Conservation (phyloP, 2,113 vertebrate genomes). For the Picathartes gymnocephalus region DNA sequence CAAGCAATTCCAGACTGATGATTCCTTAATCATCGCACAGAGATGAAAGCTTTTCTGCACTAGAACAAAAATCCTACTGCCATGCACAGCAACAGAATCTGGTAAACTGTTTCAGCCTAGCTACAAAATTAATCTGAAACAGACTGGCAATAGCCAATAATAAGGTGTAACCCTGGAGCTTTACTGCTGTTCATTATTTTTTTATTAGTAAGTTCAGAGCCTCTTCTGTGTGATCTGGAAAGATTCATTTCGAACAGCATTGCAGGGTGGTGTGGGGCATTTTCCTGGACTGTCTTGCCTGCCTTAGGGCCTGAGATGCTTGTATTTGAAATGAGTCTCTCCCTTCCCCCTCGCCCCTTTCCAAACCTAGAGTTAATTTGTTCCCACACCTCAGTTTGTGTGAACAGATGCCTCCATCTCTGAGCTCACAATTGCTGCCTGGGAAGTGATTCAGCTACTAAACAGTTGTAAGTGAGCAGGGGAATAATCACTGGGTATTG, state of each 20-base stretch:
- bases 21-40: not conserved
- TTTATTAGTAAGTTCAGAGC: not conserved
- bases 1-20: not conserved
- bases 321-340: not conserved
- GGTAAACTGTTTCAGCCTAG: not conserved
- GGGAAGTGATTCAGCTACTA: constrained; percentile 36
- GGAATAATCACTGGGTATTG: constrained; percentile 34
- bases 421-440: constrained; percentile 19
- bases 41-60: not conserved
- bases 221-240: not conserved
- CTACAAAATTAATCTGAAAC: not conserved
- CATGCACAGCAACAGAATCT: not conserved
- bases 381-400: not conserved
- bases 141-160: not conserved
- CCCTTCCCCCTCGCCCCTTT: not conserved
- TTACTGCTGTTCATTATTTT: not conserved
- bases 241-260: not conserved
- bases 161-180: not conserved
- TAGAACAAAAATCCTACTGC: not conserved
- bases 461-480: constrained; percentile 24
- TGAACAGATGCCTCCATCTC: constrained; percentile 25
- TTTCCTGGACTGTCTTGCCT: not conserved
- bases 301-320: not conserved
- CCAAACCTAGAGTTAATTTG: not conserved
- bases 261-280: not conserved